Evolutionary conservation across 2,113 vertebrate species (phyloP).

Genomic region (Arizona elegans): DNA sequence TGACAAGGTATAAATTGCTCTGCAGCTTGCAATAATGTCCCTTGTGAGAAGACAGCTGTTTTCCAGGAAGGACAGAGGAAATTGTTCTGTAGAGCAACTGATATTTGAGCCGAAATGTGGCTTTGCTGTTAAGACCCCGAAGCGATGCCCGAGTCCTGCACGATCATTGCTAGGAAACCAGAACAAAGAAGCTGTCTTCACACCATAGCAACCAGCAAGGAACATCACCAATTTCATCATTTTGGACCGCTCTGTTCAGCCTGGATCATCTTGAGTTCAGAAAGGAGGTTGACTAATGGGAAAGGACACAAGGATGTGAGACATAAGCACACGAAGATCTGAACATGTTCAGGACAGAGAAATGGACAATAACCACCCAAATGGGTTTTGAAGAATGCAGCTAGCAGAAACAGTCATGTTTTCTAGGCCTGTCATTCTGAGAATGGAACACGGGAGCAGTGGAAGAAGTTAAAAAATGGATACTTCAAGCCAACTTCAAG

Average conservation of each 20-base stretch:
- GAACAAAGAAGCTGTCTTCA: slow-evolving; percentile 29
- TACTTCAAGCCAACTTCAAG: background rate
- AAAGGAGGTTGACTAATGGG: background rate
- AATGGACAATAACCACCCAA: too few relatives aligned
- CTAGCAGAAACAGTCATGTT: background rate
- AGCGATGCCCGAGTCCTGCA: slow-evolving; percentile 16
- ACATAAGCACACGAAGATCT: background rate
- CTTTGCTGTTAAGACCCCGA: slow-evolving; percentile 28
- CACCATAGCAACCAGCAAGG: slow-evolving; percentile 16
- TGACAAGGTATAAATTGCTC: slow-evolving; percentile 42
- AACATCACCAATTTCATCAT: background rate
- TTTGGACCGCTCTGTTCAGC: background rate
- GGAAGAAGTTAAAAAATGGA: background rate
- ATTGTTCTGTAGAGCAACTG: accelerated
- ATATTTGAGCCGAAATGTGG: background rate
- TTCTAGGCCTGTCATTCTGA: background rate
- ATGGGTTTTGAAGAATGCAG: background rate
- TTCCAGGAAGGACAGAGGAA: background rate
- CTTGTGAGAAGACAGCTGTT: slow-evolving; percentile 11
- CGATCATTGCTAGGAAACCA: slow-evolving; percentile 48
- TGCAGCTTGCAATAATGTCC: background rate
- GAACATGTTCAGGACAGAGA: background rate
- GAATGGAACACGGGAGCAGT: background rate
- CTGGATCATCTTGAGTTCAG: background rate
- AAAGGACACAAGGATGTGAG: background rate